Percentiles rank a stretch among this genome's conserved stretches.
phyloP scores from a whole-genome alignment of 2,113 vertebrate genomes.

The Tetraodon nigroviridis region DNA sequence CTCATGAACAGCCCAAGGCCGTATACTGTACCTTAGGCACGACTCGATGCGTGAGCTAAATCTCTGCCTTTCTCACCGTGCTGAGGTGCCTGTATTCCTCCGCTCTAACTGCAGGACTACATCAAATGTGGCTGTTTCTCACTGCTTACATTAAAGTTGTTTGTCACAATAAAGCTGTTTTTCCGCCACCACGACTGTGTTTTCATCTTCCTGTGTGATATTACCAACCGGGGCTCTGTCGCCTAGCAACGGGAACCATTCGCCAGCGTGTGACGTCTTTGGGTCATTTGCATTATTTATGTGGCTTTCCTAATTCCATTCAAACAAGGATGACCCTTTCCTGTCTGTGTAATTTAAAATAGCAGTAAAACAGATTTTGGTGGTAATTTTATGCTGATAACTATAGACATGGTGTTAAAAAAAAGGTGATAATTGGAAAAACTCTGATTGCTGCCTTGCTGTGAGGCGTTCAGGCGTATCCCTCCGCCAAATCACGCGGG shows the following conservation, averaged over 20 bases:
- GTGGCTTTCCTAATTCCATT: constrained; percentile 40
- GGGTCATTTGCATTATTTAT: constrained; percentile 63
- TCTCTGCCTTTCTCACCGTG: neutral
- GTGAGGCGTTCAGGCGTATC: neutral
- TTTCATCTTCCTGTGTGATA: constrained; percentile 36
- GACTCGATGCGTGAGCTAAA: neutral
- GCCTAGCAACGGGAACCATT: constrained; percentile 59
- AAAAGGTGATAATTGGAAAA: no score
- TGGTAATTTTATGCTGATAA: no score
- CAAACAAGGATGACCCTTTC: constrained; percentile 16
- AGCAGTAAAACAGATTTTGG: neutral
- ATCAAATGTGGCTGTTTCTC: neutral
- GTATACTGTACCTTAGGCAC: neutral
- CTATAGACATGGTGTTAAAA: neutral
- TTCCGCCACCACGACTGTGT: constrained; percentile 31
- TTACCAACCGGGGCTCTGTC: constrained; percentile 46
- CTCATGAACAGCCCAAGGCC: neutral
- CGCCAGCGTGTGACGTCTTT: constrained; percentile 47
- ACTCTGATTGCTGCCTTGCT: no score
- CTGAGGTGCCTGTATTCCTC: neutral
- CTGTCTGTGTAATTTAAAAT: neutral
- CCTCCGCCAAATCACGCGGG: neutral
- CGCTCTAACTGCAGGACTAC: neutral
- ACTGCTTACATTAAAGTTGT: constrained; percentile 24
- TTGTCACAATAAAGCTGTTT: constrained; percentile 39